Evolutionary conservation across 2,797 vertebrate species (phyloP).

Genomic region (Emydoidea blandingii): DNA sequence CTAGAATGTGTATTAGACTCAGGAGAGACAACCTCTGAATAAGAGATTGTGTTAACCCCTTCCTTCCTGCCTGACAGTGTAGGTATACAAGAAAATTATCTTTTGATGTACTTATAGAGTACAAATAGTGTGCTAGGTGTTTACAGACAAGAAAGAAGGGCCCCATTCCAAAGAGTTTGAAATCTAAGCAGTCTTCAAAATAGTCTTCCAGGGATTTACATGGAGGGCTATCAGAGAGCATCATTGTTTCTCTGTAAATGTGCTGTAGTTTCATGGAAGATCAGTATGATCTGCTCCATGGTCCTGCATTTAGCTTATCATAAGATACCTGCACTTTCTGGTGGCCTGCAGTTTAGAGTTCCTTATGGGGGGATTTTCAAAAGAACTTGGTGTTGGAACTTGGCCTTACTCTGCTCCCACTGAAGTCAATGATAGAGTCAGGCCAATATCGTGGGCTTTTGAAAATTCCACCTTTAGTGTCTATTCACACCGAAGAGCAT

Average conservation of each 20-base stretch:
- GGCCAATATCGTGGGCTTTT: neutral
- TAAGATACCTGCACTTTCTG: accelerated
- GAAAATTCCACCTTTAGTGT: neutral
- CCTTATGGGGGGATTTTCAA: neutral
- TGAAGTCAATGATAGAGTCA: neutral
- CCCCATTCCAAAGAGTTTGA: neutral
- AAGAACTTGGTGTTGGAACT: accelerated
- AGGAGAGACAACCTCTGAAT: neutral
- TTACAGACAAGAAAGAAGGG: neutral
- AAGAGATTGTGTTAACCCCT: neutral
- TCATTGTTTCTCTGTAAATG: neutral
- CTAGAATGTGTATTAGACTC: neutral
- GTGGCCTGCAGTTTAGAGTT: neutral
- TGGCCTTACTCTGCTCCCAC: neutral
- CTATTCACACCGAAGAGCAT: neutral
- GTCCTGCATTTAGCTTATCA: neutral
- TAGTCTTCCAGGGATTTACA: neutral
- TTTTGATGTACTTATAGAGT: neutral
- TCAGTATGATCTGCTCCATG: neutral
- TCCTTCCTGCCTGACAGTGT: neutral
- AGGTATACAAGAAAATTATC: neutral
- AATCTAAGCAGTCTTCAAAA: neutral
- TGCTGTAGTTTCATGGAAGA: neutral
- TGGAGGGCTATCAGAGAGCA: neutral
- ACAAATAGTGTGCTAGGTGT: neutral